Evolutionary conservation across 2,888 invertebrate species (phyloP), one percentile per base, ranked within the genome.

Genomic region (Epiblema foenella): DNA sequence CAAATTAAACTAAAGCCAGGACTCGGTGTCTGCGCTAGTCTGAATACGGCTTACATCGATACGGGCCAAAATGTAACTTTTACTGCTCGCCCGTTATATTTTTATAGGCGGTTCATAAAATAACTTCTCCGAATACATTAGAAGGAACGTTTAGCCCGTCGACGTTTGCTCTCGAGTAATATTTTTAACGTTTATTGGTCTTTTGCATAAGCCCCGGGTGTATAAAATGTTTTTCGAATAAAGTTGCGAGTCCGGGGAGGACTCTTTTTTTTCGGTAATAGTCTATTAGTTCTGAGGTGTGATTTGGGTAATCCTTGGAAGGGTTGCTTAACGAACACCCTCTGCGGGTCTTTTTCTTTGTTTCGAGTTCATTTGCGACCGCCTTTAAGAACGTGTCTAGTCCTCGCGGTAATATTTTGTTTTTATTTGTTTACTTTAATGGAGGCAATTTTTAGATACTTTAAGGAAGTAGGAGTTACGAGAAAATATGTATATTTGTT

Each of bases 41-140:
- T 78, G 81, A 83, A 85, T 83, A 83, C 82, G 81, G 78, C 83
- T 85, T 81, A 85, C 85, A 89, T 90, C 87, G 86, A 90, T 89
- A 86, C 83, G 79, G 79, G 84, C 82, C 80, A 83, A 88, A 87
- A 85, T 90, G 89, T 83, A 86, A 86, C 87, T 86, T 90, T 90
- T 89, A 90, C 85, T 86, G 84, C 77, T 78, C 73, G 76, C 77
- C 85, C 83, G 86, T 90, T 88, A 90, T 88, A 88, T 90, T 93
- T 92, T 92, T 91, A 91, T 90, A 86, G 89, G 85, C 83, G 85
- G 84, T 85, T 85, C 88, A 87, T 91, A 89, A 91, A 91, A 89
- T 88, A 89, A 89, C 88, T 90, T 91, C 86, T 78, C 80, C 78
- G 86, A 88, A 90, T 89, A 90, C 87, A 90, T 91, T 89, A 89